Conservation (phyloP, 1,140 invertebrate species). For the Cyphomyrmex costatus region DNA sequence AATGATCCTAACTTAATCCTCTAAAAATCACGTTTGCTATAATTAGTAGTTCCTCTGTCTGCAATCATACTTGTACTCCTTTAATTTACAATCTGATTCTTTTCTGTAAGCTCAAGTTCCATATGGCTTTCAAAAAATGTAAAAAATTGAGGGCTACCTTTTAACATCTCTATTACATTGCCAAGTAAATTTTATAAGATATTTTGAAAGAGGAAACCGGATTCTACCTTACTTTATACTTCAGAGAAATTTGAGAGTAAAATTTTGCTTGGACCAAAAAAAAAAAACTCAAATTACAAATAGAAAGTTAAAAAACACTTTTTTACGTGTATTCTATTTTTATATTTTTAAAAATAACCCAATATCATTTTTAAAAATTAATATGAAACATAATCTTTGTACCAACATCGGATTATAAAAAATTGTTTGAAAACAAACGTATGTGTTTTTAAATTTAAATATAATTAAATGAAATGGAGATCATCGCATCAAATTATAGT, state of each 20-base stretch:
- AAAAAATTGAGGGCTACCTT: too few species aligned
- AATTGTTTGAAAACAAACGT: background rate
- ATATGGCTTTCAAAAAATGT: too few species aligned
- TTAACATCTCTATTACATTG: too few species aligned
- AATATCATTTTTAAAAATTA: background rate
- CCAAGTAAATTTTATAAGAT: too few species aligned
- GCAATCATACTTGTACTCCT: too few species aligned
- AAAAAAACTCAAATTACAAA: too few species aligned
- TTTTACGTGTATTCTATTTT: background rate
- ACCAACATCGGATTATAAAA: background rate
- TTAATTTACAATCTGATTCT: too few species aligned
- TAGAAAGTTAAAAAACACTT: background rate
- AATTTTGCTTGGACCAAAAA: too few species aligned
- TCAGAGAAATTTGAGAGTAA: too few species aligned
- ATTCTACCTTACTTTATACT: too few species aligned
- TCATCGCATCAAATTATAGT: slow-evolving; percentile 6
- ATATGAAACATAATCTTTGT: background rate
- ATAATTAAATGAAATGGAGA: slow-evolving; percentile 23
- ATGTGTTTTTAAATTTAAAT: slow-evolving; percentile 16
- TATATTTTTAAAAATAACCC: background rate
- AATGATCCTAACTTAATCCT: background rate
- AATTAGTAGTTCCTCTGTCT: background rate
- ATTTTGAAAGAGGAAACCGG: too few species aligned
- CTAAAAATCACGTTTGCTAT: background rate
- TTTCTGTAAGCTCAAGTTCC: too few species aligned